Conservation (phyloP, 2,113 vertebrate genomes). For the Drymodes brunneopygia region DNA sequence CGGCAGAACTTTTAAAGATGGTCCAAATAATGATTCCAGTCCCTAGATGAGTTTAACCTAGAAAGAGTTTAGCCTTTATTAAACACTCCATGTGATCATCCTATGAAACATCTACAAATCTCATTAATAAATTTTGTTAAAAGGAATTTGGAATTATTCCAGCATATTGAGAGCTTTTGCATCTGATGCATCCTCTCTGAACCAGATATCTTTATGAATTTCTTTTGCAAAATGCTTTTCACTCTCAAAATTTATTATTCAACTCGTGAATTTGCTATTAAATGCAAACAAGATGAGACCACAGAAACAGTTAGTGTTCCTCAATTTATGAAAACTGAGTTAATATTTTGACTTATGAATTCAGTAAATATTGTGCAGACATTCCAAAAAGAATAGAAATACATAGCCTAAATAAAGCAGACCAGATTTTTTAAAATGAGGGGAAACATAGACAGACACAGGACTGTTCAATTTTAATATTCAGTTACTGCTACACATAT, state of each 20-base stretch:
- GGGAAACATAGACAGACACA: not conserved
- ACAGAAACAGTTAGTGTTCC: not conserved
- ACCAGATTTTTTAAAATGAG: not conserved
- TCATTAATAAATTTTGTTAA: not conserved
- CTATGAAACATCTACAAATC: not conserved
- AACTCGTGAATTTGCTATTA: not conserved
- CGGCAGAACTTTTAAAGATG: not conserved
- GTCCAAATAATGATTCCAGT: not conserved
- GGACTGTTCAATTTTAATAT: not conserved
- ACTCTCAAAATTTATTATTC: not conserved
- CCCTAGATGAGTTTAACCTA: not conserved
- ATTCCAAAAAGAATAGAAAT: not conserved
- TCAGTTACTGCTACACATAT: not conserved
- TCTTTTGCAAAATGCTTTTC: not conserved
- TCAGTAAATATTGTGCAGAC: not conserved
- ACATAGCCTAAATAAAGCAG: not conserved
- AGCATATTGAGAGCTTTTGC: not conserved
- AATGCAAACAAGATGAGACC: not conserved
- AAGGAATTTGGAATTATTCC: not conserved
- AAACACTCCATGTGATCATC: not conserved
- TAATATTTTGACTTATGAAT: constrained; percentile 1
- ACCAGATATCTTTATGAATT: not conserved
- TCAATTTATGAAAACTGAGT: not conserved
- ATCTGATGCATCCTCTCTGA: not conserved
- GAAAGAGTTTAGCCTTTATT: not conserved